Conservation (phyloP, 1,140 invertebrate species). For the Nilaparvata lugens region DNA sequence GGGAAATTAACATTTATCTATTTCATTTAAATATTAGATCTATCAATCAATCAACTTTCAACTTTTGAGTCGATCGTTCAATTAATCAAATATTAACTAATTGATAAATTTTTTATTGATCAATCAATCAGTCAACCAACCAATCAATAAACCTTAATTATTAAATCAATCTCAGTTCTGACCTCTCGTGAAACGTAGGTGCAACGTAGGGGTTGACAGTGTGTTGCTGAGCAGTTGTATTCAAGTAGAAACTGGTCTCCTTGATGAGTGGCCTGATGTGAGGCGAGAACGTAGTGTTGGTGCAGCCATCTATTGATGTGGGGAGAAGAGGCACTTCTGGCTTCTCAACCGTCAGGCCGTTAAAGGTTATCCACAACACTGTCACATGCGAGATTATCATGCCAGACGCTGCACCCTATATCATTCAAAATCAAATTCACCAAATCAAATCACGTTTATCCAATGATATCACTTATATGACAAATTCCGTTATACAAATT, state of each 20-base stretch:
- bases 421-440: too few relatives aligned
- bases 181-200: constrained; percentile 19
- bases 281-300: constrained; percentile 51
- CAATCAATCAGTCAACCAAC: too few relatives aligned
- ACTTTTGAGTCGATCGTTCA: too few relatives aligned
- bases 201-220: constrained; percentile 19
- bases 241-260: constrained; percentile 13
- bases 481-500: too few relatives aligned
- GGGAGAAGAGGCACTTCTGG: constrained; percentile 39
- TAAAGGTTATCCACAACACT: constrained; percentile 56
- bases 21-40: too few relatives aligned
- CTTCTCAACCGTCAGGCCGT: constrained; percentile 43
- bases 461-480: too few relatives aligned
- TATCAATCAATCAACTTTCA: too few relatives aligned
- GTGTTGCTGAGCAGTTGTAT: constrained; percentile 9
- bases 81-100: too few relatives aligned
- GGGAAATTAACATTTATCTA: too few relatives aligned
- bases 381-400: constrained; percentile 54
- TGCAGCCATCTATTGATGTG: constrained; percentile 49
- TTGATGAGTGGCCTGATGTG: constrained; percentile 33
- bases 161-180: too few relatives aligned
- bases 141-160: too few relatives aligned
- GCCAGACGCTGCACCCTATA: constrained; percentile 50
- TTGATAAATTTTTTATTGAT: constrained; percentile 5
- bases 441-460: too few relatives aligned